Evolutionary conservation across 2,888 invertebrate species (phyloP).

Genomic region (Osmoderma eremita): DNA sequence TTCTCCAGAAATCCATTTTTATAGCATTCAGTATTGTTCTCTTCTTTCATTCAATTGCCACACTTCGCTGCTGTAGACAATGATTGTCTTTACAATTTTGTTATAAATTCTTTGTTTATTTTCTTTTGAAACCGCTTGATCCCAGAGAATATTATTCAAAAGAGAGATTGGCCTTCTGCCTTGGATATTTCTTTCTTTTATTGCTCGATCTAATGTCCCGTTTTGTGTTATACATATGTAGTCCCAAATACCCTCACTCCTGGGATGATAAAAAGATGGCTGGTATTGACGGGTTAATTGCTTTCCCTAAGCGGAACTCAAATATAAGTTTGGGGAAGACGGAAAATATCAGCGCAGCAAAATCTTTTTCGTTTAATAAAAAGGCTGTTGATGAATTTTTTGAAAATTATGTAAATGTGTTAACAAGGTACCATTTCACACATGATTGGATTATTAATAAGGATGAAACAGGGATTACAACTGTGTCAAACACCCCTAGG

Average conservation of each 20-base stretch:
- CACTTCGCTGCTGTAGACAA: too few relatives aligned
- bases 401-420: conserved; percentile 40
- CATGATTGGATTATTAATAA: background rate
- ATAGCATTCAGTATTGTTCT: too few relatives aligned
- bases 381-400: conserved; percentile 45
- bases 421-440: background rate
- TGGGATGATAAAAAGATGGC: background rate
- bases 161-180: too few relatives aligned
- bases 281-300: background rate
- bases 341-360: conserved; percentile 47
- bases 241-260: background rate
- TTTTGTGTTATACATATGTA: too few relatives aligned
- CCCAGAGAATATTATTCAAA: too few relatives aligned
- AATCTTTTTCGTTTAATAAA: conserved; percentile 47
- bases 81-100: too few relatives aligned
- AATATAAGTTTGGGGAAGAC: conserved; percentile 46
- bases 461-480: conserved; percentile 1
- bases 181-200: too few relatives aligned
- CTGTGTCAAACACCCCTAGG: conserved; percentile 1
- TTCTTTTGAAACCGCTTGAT: too few relatives aligned
- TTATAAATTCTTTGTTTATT: too few relatives aligned
- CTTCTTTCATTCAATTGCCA: too few relatives aligned
- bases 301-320: conserved; percentile 23
- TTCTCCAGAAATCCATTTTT: too few relatives aligned
- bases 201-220: too few relatives aligned